Evolutionary conservation across 2,797 vertebrate genomes (phyloP).

Genomic region (Ficedula albicollis): DNA sequence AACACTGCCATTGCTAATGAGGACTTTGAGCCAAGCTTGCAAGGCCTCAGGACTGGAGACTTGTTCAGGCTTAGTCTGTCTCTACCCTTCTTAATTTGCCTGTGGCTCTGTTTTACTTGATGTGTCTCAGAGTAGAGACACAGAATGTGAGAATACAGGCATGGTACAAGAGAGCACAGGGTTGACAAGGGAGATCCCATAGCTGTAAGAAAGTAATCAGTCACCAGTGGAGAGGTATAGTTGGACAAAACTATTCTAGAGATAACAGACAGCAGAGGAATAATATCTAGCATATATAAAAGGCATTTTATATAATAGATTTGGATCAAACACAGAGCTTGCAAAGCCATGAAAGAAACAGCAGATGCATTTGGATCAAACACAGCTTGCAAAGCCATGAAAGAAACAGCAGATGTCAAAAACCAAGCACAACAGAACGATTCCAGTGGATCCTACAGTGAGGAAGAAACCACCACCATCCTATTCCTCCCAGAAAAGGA

Average conservation of each 20-base stretch:
- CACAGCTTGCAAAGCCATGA: background rate
- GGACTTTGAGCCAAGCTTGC: background rate
- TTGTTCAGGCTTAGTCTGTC: background rate
- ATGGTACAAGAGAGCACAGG: background rate
- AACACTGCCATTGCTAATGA: background rate
- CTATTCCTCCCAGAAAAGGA: background rate
- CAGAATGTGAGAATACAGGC: background rate
- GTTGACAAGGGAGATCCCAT: accelerated
- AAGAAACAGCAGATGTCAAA: background rate
- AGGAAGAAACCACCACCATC: background rate
- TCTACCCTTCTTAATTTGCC: background rate
- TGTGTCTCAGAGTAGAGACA: background rate
- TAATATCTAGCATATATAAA: background rate
- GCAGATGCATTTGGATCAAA: background rate
- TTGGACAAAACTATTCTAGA: background rate
- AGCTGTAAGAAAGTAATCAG: background rate
- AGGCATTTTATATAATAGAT: background rate
- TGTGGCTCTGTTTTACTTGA: background rate
- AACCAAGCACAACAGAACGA: background rate
- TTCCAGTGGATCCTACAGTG: background rate
- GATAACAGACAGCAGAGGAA: background rate
- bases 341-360: background rate
- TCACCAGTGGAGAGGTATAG: background rate
- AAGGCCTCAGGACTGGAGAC: background rate
- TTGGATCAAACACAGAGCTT: background rate